Percentiles rank a stretch among this genome's conserved stretches.
Evolutionary conservation across 2,888 invertebrate species (phyloP).

Genomic region (Acanthosoma haemorrhoidale): DNA sequence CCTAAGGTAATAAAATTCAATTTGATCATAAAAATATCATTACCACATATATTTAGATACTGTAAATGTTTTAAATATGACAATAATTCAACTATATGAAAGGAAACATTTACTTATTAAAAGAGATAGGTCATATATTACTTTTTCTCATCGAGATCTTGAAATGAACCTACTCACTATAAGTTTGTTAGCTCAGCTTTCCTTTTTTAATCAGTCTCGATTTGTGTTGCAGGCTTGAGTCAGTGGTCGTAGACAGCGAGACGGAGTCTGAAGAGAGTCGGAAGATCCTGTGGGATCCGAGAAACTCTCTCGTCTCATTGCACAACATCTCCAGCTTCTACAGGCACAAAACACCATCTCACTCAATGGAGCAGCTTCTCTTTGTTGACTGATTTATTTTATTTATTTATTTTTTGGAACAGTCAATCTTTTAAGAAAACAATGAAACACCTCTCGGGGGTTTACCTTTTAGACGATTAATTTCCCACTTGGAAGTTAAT

Average conservation of each 20-base stretch:
- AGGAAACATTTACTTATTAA: too few species aligned
- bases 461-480: background rate
- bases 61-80: too few species aligned
- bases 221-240: slow-evolving; percentile 38
- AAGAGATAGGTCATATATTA: too few species aligned
- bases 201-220: too few species aligned
- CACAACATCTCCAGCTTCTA: slow-evolving; percentile 33
- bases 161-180: too few species aligned
- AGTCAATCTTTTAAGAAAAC: background rate
- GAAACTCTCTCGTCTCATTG: slow-evolving; percentile 34
- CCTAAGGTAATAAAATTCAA: too few species aligned
- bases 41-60: too few species aligned
- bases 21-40: too few species aligned
- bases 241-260: slow-evolving; percentile 38
- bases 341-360: slow-evolving; percentile 37
- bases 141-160: too few species aligned
- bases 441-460: background rate
- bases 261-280: slow-evolving; percentile 36
- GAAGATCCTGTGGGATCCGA: slow-evolving; percentile 32
- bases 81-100: too few species aligned
- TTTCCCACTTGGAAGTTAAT: background rate
- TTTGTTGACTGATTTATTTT: slow-evolving; percentile 34
- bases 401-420: background rate
- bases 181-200: too few species aligned
- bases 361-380: slow-evolving; percentile 38